These are phyloP conservation scores for Conistra vaccinii DNA, from an alignment of 2,888 invertebrate genomes.

Conservation along the genomic window DNA sequence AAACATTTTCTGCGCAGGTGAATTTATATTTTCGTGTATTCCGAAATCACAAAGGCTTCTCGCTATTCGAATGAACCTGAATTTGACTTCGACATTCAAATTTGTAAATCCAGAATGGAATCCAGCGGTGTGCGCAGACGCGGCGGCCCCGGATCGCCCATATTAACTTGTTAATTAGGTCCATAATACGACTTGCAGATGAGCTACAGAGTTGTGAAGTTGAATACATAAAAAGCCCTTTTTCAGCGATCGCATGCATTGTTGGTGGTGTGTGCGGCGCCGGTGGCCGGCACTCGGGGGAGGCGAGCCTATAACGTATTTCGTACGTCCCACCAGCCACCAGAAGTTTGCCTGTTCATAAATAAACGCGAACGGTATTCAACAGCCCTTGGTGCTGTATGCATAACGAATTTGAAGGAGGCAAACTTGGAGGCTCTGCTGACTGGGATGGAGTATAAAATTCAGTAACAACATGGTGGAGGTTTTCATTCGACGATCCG, in stretches of 20 bases:
- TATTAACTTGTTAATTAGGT: constrained; percentile 98
- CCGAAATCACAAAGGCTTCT: constrained; percentile 71
- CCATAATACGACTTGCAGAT: constrained; percentile 97
- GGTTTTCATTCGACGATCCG: constrained; percentile 90
- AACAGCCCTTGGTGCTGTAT: constrained; percentile 92
- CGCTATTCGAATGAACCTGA: constrained; percentile 65
- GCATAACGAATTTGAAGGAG: constrained; percentile 91
- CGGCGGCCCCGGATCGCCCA: constrained; percentile 93
- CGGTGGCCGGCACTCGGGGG: constrained; percentile 75
- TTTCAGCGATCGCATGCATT: constrained; percentile 91
- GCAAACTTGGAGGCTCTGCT: constrained; percentile 91
- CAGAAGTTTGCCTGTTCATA: constrained; percentile 91
- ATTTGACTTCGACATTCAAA: constrained; percentile 66
- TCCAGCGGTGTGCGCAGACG: constrained; percentile 86
- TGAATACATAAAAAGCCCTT: constrained; percentile 93
- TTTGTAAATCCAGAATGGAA: constrained; percentile 68
- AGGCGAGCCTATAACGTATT: constrained; percentile 88
- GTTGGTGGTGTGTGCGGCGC: constrained; percentile 80
- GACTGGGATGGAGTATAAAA: constrained; percentile 91
- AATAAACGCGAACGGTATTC: constrained; percentile 91
- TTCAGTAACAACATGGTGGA: constrained; percentile 91
- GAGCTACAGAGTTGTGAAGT: constrained; percentile 93
- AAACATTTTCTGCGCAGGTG: constrained; percentile 79
- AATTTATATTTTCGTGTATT: constrained; percentile 75
- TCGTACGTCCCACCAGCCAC: constrained; percentile 89